Evolutionary conservation across 2,797 vertebrate genomes (phyloP).

Genomic region (Eulemur mongoz): DNA sequence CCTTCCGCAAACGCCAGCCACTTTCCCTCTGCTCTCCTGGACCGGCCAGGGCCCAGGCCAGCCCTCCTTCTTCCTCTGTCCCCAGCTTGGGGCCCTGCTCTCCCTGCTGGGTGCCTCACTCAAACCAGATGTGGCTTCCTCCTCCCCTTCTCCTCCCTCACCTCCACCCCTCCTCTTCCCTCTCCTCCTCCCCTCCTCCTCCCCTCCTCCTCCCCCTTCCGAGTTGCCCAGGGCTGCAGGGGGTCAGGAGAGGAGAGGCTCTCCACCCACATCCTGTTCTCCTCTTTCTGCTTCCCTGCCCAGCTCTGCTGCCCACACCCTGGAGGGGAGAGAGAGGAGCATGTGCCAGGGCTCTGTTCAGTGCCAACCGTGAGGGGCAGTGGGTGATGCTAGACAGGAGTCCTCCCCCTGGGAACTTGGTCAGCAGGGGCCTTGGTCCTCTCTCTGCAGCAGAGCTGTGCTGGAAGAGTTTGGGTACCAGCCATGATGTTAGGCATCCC

Average conservation of each 20-base stretch:
- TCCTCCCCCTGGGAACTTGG: not conserved
- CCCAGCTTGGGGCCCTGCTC: not conserved
- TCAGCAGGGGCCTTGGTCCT: not conserved
- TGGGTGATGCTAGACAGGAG: not conserved
- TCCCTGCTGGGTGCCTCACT: slow-evolving; percentile 56
- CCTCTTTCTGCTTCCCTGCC: not conserved
- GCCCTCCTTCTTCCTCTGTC: not conserved
- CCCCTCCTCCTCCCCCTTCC: not conserved
- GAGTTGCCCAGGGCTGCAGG: slow-evolving; percentile 53
- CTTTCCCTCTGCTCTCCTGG: slow-evolving; percentile 44
- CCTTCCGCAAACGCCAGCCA: not conserved
- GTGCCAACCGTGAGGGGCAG: not conserved
- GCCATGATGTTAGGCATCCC: not conserved
- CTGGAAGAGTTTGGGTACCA: not conserved
- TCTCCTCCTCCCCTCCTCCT: not conserved
- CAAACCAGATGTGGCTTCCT: slow-evolving; percentile 69
- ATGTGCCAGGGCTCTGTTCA: not conserved
- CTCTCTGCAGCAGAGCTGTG: not conserved
- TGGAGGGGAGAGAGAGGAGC: not conserved
- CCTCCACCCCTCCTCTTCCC: not conserved
- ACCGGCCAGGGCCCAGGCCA: not conserved
- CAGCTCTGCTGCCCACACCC: not conserved
- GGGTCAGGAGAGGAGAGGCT: slow-evolving; percentile 8
- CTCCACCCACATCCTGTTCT: slow-evolving; percentile 50
- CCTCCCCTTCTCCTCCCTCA: not conserved